phyloP scores from a whole-genome alignment of 1,140 invertebrate genomes.

The Campoletis sonorensis region DNA sequence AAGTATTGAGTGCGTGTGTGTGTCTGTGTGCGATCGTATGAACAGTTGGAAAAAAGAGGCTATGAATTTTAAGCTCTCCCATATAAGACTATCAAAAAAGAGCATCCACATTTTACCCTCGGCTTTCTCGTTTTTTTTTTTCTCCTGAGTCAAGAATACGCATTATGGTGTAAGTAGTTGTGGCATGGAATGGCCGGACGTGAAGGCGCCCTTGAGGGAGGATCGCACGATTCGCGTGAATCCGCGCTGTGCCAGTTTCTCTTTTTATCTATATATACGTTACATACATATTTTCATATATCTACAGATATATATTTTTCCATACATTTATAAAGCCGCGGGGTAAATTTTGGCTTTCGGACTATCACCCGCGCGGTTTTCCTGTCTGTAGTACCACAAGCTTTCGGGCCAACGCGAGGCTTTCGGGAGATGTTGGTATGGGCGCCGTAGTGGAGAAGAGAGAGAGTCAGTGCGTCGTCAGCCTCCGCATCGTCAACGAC shows the following conservation, averaged over 20 bases:
- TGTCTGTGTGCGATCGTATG: no score
- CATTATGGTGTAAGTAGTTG: slow-evolving; percentile 34
- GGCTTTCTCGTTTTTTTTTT: background rate
- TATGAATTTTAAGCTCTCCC: slow-evolving; percentile 3
- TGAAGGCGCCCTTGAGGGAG: slow-evolving; percentile 34
- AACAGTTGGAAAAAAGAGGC: background rate
- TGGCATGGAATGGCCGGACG: slow-evolving; percentile 19
- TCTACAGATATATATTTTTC: no score
- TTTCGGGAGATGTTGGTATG: slow-evolving; percentile 51
- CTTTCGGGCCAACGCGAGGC: background rate
- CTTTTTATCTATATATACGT: background rate
- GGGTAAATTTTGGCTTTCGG: slow-evolving; percentile 16
- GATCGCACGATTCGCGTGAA: slow-evolving; percentile 16
- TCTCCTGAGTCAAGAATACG: slow-evolving; percentile 16
- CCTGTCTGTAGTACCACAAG: background rate
- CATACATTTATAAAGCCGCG: background rate
- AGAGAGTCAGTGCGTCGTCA: slow-evolving; percentile 73
- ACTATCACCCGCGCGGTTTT: slow-evolving; percentile 46
- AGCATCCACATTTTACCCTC: background rate
- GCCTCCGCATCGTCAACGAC: slow-evolving; percentile 67
- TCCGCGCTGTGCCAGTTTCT: slow-evolving; percentile 8
- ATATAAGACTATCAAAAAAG: background rate
- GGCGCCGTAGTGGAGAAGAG: slow-evolving; percentile 52
- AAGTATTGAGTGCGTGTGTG: background rate
- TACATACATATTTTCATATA: background rate